A percentile compares a stretch with the other conserved stretches of the same genome.
phyloP scores from a whole-genome alignment of 2,888 invertebrate genomes.

The Stramonita haemastoma region DNA sequence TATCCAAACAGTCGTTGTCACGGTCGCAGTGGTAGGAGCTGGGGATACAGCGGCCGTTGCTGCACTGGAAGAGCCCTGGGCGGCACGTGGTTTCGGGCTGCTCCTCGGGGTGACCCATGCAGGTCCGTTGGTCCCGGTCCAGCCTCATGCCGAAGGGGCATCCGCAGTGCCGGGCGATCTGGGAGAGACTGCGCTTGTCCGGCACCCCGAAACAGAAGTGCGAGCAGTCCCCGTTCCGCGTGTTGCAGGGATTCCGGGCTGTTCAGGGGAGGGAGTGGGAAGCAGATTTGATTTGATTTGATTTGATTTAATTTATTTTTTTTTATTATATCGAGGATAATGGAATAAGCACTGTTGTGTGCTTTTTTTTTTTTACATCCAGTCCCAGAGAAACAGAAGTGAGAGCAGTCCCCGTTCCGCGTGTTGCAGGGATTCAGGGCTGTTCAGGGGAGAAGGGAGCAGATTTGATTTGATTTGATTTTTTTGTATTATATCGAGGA shows the following conservation, averaged over 20 bases:
- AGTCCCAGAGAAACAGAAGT: conserved; percentile 97
- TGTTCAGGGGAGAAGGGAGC: no score
- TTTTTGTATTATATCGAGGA: no score
- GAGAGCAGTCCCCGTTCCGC: conserved; percentile 93
- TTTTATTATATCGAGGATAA: no score
- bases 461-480: no score
- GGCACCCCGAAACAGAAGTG: conserved; percentile 97
- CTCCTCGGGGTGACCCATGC: conserved; percentile 89
- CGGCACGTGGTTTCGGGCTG: conserved; percentile 93
- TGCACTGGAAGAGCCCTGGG: conserved; percentile 95
- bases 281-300: no score
- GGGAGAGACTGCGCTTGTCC: conserved; percentile 41
- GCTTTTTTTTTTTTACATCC: no score
- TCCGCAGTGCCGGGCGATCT: conserved; percentile 82
- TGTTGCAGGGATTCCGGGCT: conserved; percentile 86
- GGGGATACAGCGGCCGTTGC: conserved; percentile 85
- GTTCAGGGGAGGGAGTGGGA: no score
- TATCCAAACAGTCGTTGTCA: conserved; percentile 73
- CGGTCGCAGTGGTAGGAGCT: conserved; percentile 70
- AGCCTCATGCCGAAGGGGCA: conserved; percentile 95
- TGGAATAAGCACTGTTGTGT: no score
- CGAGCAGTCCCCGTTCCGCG: conserved; percentile 92
- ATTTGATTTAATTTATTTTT: no score
- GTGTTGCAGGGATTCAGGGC: conserved; percentile 87
- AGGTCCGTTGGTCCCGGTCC: conserved; percentile 83